Percentiles rank a stretch among this genome's conserved stretches.
phyloP scores from a whole-genome alignment of 2,888 invertebrate species.

The Micoletzkya japonica region DNA sequence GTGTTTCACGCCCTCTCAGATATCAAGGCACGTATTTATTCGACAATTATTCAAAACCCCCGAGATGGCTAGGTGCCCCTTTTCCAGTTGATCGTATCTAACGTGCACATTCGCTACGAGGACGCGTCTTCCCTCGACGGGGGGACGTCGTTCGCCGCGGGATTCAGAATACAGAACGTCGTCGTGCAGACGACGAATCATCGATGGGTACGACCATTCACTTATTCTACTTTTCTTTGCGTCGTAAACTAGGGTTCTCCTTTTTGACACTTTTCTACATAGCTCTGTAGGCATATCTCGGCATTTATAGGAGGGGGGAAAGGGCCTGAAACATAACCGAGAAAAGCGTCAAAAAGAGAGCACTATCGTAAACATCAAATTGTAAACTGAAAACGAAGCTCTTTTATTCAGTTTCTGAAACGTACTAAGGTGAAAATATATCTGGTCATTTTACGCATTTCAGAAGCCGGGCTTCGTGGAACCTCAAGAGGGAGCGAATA shows the following conservation, averaged over 20 bases:
- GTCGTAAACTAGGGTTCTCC: no score
- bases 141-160: constrained; percentile 80
- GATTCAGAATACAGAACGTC: constrained; percentile 82
- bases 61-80: background rate
- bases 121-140: constrained; percentile 76
- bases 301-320: no score
- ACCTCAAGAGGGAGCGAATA: constrained; percentile 62
- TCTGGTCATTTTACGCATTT: constrained; percentile 16
- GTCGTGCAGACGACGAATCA: constrained; percentile 90
- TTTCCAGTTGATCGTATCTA: constrained; percentile 80
- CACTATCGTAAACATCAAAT: background rate
- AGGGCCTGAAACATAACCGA: no score
- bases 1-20: no score
- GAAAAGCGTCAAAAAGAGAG: background rate
- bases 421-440: background rate
- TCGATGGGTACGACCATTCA: constrained; percentile 72
- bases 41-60: no score
- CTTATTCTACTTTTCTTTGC: no score
- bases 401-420: background rate
- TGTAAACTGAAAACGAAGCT: no score
- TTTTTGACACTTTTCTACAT: no score
- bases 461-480: constrained; percentile 67
- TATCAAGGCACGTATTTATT: no score
- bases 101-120: constrained; percentile 95
- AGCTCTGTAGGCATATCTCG: no score